Conservation (phyloP, 2,888 invertebrate species). For the Xanthorhoe spadicearia region DNA sequence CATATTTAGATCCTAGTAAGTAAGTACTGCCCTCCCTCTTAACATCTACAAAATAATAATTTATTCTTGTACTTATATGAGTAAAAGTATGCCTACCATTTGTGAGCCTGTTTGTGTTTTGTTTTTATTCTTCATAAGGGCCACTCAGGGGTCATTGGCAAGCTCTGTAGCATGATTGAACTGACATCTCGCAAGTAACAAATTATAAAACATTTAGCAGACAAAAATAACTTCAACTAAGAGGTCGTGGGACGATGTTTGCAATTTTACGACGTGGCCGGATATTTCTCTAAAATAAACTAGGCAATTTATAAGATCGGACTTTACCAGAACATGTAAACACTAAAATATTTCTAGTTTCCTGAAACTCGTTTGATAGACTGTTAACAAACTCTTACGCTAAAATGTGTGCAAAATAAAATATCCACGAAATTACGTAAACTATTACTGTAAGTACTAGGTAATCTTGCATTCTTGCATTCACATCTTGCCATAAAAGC, state of each 20-base stretch:
- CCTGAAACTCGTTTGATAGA: neutral
- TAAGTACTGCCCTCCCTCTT: neutral
- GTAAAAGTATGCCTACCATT: too few relatives aligned
- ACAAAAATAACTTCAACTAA: conserved; percentile 10
- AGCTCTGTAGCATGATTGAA: too few relatives aligned
- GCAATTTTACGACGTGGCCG: conserved; percentile 4
- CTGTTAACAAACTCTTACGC: too few relatives aligned
- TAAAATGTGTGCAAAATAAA: too few relatives aligned
- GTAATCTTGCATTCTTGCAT: too few relatives aligned
- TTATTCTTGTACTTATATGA: too few relatives aligned
- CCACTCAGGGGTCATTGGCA: neutral
- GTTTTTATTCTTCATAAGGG: neutral
- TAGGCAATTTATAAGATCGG: neutral
- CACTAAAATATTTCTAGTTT: neutral
- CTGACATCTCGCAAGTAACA: too few relatives aligned
- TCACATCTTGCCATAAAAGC: neutral
- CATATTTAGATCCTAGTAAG: neutral
- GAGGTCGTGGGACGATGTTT: conserved; percentile 18
- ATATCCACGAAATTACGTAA: too few relatives aligned
- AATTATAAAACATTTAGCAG: neutral
- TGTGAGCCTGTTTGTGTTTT: neutral
- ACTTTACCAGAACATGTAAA: neutral
- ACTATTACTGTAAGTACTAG: too few relatives aligned
- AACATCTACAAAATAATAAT: too few relatives aligned
- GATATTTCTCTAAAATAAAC: conserved; percentile 1